Evolutionary conservation across 2,797 vertebrate species (phyloP).

Genomic region (Cephalopachus bancanus): DNA sequence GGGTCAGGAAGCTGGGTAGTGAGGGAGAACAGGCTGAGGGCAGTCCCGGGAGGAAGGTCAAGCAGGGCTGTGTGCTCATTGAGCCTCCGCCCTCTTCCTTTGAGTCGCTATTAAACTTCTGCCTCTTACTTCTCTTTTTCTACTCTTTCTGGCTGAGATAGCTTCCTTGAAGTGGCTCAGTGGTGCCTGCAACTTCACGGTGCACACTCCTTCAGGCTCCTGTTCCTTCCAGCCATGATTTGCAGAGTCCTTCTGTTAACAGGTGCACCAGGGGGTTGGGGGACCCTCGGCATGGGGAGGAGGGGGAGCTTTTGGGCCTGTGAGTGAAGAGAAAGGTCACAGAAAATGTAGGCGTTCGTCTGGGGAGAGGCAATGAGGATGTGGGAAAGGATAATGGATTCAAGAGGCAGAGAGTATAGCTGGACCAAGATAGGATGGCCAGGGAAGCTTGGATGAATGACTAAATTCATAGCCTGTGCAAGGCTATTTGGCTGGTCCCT

Average conservation of each 20-base stretch:
- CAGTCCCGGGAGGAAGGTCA: background rate
- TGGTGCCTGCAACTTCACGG: background rate
- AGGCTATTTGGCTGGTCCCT: background rate
- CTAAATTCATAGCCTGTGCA: background rate
- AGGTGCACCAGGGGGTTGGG: slow-evolving; percentile 56
- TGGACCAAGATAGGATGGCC: background rate
- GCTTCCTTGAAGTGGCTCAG: slow-evolving; percentile 7
- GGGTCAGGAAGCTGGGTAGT: background rate
- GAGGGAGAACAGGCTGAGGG: background rate
- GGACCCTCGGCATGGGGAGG: background rate
- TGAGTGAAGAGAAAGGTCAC: background rate
- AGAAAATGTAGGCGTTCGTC: background rate
- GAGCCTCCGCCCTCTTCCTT: slow-evolving; percentile 60
- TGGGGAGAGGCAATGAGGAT: background rate
- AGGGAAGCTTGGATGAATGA: background rate
- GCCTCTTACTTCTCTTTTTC: slow-evolving; percentile 69
- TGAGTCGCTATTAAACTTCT: background rate
- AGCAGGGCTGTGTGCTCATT: background rate
- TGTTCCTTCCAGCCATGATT: slow-evolving; percentile 63
- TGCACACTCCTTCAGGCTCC: background rate
- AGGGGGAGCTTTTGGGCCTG: background rate
- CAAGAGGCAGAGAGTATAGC: background rate
- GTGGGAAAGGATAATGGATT: background rate
- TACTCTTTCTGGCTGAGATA: background rate
- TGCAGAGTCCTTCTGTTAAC: slow-evolving; percentile 69